Evolutionary conservation across 1,140 invertebrate species (phyloP).

Genomic region (Philaenus spumarius): DNA sequence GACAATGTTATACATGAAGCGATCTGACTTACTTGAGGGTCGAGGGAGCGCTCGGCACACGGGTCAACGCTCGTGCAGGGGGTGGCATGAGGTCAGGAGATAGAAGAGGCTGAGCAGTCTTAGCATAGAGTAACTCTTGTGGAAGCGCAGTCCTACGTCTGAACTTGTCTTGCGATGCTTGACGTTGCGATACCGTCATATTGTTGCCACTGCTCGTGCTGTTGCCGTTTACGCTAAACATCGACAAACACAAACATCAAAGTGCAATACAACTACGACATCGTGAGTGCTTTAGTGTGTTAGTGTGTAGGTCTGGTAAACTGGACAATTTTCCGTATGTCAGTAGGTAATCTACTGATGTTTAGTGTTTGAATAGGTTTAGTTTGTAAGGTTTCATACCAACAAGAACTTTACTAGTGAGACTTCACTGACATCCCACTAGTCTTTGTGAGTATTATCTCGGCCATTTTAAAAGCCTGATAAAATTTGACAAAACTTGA

Average conservation of each 20-base stretch:
- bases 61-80: conserved; percentile 43
- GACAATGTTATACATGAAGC: too few species aligned
- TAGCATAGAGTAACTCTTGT: conserved; percentile 53
- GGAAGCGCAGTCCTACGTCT: conserved; percentile 56
- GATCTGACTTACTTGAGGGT: conserved; percentile 50
- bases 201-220: conserved; percentile 5
- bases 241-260: neutral
- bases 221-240: neutral
- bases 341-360: too few species aligned
- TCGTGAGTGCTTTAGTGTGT: too few species aligned
- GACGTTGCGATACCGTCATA: neutral
- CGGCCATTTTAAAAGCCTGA: too few species aligned
- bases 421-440: too few species aligned
- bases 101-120: neutral
- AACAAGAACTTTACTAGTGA: too few species aligned
- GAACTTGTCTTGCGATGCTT: conserved; percentile 42
- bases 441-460: too few species aligned
- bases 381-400: too few species aligned
- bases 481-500: too few species aligned
- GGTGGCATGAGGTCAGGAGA: conserved; percentile 20
- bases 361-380: too few species aligned
- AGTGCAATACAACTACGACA: neutral
- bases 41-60: conserved; percentile 62
- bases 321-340: too few species aligned
- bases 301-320: too few species aligned